Conservation (phyloP, 2,888 invertebrate species). For the Celastrina argiolus region DNA sequence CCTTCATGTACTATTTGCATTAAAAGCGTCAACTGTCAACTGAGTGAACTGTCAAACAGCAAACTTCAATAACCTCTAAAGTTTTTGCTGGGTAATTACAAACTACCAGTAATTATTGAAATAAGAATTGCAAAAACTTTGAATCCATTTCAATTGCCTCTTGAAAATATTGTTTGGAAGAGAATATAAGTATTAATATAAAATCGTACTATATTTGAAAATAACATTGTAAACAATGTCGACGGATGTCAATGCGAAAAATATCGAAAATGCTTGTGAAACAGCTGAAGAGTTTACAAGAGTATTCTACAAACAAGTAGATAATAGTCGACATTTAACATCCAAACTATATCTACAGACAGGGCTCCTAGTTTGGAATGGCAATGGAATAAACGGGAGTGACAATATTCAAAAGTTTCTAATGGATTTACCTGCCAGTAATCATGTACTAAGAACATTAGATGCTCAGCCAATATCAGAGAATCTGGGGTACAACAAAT, state of each 20-base stretch:
- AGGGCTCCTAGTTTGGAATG: slow-evolving; percentile 95
- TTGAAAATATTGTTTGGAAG: neutral
- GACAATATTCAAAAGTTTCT: slow-evolving; percentile 92
- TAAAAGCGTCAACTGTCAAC: too few species aligned
- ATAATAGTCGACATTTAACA: slow-evolving; percentile 90
- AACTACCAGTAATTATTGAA: too few species aligned
- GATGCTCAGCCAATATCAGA: slow-evolving; percentile 93
- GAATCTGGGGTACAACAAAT: slow-evolving; percentile 84
- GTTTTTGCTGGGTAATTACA: too few species aligned
- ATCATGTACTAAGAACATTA: slow-evolving; percentile 85
- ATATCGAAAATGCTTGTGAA: slow-evolving; percentile 88
- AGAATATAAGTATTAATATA: neutral
- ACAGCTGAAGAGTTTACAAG: slow-evolving; percentile 93
- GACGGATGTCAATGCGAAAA: slow-evolving; percentile 77
- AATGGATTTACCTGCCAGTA: slow-evolving; percentile 88
- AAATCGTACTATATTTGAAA: neutral
- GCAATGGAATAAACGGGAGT: slow-evolving; percentile 88
- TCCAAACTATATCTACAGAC: slow-evolving; percentile 89
- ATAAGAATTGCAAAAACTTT: too few species aligned
- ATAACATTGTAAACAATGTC: slow-evolving; percentile 40
- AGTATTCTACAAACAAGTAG: slow-evolving; percentile 92
- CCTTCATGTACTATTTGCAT: too few species aligned
- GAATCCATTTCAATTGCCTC: too few species aligned
- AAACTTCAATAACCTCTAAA: too few species aligned
- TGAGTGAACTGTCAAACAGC: too few species aligned